Evolutionary conservation across 2,888 invertebrate genomes (phyloP).

Genomic region (Mythimna ferrago): DNA sequence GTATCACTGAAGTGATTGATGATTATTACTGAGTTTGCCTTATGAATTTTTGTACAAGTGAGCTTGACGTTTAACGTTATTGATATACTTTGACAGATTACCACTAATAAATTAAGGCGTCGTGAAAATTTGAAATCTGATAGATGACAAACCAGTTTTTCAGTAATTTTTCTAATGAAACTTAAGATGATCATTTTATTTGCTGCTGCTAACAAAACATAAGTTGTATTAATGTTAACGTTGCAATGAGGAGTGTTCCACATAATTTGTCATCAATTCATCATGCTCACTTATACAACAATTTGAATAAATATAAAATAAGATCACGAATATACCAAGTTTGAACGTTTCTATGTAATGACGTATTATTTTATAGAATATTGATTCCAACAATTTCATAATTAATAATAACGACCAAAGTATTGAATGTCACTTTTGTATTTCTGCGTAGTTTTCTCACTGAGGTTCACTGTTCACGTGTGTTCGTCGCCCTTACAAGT

Average conservation of each 20-base stretch:
- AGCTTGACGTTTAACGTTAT: constrained; percentile 44
- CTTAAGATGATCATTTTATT: neutral
- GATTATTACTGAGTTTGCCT: constrained; percentile 70
- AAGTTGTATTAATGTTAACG: neutral
- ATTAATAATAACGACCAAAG: constrained; percentile 63
- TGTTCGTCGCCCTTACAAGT: neutral
- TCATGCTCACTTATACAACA: constrained; percentile 62
- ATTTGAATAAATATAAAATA: constrained; percentile 52
- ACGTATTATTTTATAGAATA: constrained; percentile 45
- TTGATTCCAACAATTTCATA: constrained; percentile 50
- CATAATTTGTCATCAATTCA: neutral
- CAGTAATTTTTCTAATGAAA: neutral
- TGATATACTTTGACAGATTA: constrained; percentile 50
- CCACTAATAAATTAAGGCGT: constrained; percentile 22
- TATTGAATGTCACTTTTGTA: constrained; percentile 64
- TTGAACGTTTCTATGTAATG: constrained; percentile 45
- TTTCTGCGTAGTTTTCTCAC: constrained; percentile 49
- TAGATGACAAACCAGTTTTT: neutral
- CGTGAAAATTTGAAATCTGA: neutral
- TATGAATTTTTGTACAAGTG: constrained; percentile 71
- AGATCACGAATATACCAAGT: constrained; percentile 52
- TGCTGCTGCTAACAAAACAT: neutral
- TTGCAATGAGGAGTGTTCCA: neutral
- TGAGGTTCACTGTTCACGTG: constrained; percentile 51
- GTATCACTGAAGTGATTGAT: constrained; percentile 60